Evolutionary conservation across 2,888 invertebrate genomes (phyloP).

Genomic region (Trypoxylon attenuatum): DNA sequence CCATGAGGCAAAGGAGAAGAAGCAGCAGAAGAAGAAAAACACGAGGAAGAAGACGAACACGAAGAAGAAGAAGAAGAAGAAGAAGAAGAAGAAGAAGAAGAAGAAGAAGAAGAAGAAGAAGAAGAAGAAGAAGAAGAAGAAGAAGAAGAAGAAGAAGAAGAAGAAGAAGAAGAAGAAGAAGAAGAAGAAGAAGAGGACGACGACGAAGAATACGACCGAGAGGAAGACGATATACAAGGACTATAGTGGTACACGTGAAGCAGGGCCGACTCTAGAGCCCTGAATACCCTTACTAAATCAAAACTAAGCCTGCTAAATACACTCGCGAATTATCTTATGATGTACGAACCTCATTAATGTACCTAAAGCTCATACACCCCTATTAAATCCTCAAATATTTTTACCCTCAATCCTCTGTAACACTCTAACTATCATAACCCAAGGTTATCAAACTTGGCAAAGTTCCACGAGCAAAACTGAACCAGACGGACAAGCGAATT

Average conservation of each 20-base stretch:
- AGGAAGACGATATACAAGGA: neutral
- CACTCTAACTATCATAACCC: no score
- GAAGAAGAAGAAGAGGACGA: conserved; percentile 22
- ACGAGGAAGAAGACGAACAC: conserved; percentile 34
- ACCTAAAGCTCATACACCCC: neutral
- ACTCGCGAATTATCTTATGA: neutral
- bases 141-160: conserved; percentile 30
- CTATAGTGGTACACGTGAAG: conserved; percentile 14
- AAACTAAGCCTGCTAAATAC: neutral
- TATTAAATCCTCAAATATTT: neutral
- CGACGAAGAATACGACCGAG: conserved; percentile 17
- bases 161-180: conserved; percentile 26
- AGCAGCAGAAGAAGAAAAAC: conserved; percentile 44
- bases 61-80: conserved; percentile 30
- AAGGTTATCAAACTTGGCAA: no score
- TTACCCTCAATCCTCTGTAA: neutral
- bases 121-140: conserved; percentile 43
- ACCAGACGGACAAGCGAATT: no score
- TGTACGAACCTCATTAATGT: neutral
- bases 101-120: conserved; percentile 44
- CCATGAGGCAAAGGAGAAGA: conserved; percentile 51
- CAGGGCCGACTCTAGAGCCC: conserved; percentile 34
- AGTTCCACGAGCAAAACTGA: no score
- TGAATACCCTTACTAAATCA: neutral
- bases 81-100: conserved; percentile 22